Evolutionary conservation across 2,113 vertebrate genomes (phyloP).

Genomic region (Daboia siamensis): DNA sequence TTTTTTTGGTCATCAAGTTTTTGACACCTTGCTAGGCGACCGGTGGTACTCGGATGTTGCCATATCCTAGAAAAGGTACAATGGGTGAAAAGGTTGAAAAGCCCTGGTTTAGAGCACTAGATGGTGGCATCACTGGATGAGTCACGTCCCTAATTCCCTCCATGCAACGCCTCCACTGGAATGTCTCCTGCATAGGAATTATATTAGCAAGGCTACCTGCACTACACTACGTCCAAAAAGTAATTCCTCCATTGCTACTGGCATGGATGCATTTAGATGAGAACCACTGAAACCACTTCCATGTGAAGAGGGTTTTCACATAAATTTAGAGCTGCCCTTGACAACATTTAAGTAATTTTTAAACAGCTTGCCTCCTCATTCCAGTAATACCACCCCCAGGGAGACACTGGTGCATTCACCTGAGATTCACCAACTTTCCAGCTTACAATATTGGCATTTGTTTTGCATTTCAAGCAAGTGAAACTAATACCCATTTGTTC

Average conservation of each 20-base stretch:
- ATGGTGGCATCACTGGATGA: background rate
- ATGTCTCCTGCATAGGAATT: background rate
- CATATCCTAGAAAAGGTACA: no score
- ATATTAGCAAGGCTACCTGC: background rate
- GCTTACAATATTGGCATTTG: background rate
- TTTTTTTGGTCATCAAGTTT: no score
- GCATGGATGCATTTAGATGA: background rate
- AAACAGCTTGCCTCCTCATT: background rate
- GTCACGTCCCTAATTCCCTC: background rate
- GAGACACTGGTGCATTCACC: background rate
- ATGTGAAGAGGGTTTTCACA: background rate
- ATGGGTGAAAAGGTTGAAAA: no score
- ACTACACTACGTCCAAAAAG: background rate
- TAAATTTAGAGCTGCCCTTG: background rate
- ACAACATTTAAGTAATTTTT: background rate
- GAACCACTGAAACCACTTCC: background rate
- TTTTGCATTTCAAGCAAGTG: background rate
- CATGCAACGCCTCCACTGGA: background rate
- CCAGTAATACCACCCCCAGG: background rate
- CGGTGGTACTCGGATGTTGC: no score
- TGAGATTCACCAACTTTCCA: background rate
- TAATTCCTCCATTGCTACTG: background rate
- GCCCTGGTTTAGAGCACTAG: background rate
- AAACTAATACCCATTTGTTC: background rate
- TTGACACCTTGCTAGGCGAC: no score